Base-by-base conservation (phyloP, 2,113 vertebrate species). In the Oncorhynchus tshawytscha region DNA sequence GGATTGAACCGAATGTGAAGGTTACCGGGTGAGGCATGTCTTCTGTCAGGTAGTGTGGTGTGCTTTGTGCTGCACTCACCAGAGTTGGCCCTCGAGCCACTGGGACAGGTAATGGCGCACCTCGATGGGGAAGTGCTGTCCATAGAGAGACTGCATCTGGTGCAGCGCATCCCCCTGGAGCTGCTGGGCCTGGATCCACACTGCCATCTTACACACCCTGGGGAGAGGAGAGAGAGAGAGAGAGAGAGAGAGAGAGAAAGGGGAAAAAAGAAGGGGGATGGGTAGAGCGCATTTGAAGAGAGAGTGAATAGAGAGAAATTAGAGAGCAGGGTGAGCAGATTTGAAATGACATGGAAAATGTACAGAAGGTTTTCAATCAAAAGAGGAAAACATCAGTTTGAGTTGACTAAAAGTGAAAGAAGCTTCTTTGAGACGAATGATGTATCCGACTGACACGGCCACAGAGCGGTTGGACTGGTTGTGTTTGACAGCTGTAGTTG, bases 141-240 rank as follows among this genome's bases (percentile, higher is more conserved):
- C 97, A 0, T 99, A 98, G 3, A 99, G 94, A 0, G 96, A 97
- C 91, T 99, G 98, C 97, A 98, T 98, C 93, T 98, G 97, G 87
- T 97, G 96, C 78, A 99, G 92, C 4, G 97, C 96, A 77, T 99
- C 97, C 0, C 97, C 97, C 90, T 98, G 97, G 67, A 99, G 94
- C 93, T 99, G 97, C 93, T 99, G 97, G 80, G 97, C 97, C 93
- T 98, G 97, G 88, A 98, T 98, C 97, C 97, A 98, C 90, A 97
- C 96, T 0, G 97, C 96, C 97, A 99, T 99, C 91, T 91, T 92
- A 89, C 86, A 89, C 84, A 89, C 92, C 95, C 96, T 97, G 88
- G 0, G 20, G 68, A 34, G 31, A n/a, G 31, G 18, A 13, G 9
- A 65, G 31, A 48, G 59, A 51, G 34, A 3, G 3, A 48, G 34